Evolutionary conservation across 2,113 vertebrate genomes (phyloP).

Genomic region (Gulo gulo): DNA sequence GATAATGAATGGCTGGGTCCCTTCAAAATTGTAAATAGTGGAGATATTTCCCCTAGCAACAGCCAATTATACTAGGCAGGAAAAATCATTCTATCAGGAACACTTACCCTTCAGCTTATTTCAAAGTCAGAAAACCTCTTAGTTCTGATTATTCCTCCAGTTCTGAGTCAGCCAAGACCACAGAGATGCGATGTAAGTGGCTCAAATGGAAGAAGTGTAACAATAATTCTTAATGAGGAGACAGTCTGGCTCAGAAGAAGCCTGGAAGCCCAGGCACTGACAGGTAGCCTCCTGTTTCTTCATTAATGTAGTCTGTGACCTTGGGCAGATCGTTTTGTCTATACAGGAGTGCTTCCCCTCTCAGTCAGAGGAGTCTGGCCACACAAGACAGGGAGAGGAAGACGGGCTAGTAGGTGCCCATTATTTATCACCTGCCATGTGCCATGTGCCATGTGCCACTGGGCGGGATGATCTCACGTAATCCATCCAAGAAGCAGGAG

Average conservation of each 20-base stretch:
- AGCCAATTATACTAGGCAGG: not conserved
- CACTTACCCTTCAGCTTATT: not conserved
- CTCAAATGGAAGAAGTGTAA: not conserved
- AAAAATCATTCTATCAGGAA: not conserved
- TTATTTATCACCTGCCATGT: not conserved
- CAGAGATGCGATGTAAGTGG: constrained; percentile 34
- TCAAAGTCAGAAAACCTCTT: constrained; percentile 62
- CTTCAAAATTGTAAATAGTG: constrained; percentile 45
- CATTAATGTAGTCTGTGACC: not conserved
- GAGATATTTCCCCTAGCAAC: not conserved
- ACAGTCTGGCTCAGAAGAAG: constrained; percentile 4
- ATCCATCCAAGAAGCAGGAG: no score
- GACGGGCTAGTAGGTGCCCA: not conserved
- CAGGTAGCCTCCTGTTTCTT: not conserved
- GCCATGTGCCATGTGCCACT: not conserved
- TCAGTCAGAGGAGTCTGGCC: not conserved
- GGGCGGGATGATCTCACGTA: not conserved
- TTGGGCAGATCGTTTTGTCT: not conserved
- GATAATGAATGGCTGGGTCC: not conserved
- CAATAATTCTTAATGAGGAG: constrained; percentile 30
- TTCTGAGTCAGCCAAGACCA: constrained; percentile 60
- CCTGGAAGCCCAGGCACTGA: not conserved
- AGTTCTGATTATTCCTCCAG: constrained; percentile 52
- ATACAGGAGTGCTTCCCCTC: not conserved
- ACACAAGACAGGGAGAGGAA: not conserved